Evolutionary conservation across 2,888 invertebrate genomes (phyloP).

Genomic region (Digitonthophagus gazella): DNA sequence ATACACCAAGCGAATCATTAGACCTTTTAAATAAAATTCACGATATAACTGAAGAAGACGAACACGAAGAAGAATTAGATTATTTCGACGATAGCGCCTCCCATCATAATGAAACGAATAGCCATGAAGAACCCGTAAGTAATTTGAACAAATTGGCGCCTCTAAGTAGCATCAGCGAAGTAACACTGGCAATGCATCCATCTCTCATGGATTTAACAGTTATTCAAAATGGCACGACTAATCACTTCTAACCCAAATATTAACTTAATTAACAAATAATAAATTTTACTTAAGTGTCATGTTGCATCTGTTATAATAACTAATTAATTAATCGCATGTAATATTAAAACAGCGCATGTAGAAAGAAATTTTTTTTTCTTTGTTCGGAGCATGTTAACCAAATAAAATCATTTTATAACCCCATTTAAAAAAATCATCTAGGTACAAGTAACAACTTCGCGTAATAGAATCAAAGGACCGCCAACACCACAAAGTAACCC

Average conservation of each 20-base stretch:
- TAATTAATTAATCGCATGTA: constrained; percentile 3
- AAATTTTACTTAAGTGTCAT: too few relatives aligned
- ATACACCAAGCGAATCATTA: constrained; percentile 55
- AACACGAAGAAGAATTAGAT: constrained; percentile 30
- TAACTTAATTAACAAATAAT: not conserved
- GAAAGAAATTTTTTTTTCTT: not conserved
- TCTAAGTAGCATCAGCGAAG: constrained; percentile 57
- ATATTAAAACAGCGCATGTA: not conserved
- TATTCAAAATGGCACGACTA: not conserved
- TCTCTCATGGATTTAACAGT: constrained; percentile 11
- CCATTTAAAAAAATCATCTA: constrained; percentile 20
- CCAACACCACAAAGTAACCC: constrained; percentile 46
- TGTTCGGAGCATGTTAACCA: not conserved
- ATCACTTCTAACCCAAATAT: not conserved
- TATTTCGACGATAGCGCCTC: constrained; percentile 27
- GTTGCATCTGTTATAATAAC: too few relatives aligned
- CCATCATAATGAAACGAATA: constrained; percentile 23
- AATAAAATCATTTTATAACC: not conserved
- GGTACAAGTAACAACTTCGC: constrained; percentile 30
- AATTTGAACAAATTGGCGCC: constrained; percentile 51
- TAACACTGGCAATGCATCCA: constrained; percentile 39
- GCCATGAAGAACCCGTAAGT: constrained; percentile 52
- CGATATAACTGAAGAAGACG: constrained; percentile 48
- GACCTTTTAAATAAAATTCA: constrained; percentile 47
- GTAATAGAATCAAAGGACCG: constrained; percentile 44